Conservation (phyloP, 2,797 vertebrate genomes). For the Helarctos malayanus region DNA sequence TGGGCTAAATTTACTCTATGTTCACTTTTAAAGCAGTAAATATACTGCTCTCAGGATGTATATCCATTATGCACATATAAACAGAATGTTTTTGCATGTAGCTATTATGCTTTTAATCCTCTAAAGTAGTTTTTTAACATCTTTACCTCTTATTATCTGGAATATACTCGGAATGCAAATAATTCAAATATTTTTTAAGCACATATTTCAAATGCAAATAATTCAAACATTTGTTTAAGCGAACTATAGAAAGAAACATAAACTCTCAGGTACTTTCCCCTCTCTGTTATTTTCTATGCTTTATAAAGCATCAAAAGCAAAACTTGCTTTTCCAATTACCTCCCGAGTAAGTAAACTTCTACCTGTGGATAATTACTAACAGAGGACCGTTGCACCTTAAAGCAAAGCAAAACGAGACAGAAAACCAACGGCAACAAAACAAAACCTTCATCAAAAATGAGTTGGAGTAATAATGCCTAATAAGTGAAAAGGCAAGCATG, state of each 20-base stretch:
- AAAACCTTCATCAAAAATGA: neutral
- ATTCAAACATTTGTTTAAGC: neutral
- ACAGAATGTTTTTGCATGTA: neutral
- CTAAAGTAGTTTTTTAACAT: neutral
- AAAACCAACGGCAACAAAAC: neutral
- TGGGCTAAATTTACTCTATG: neutral
- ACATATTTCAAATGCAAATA: slow-evolving; percentile 37
- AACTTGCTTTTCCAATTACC: neutral
- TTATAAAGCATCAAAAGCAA: neutral
- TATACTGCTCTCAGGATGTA: neutral
- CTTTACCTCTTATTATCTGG: neutral
- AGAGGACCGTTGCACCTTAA: neutral
- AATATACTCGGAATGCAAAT: neutral
- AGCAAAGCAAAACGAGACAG: slow-evolving; percentile 11
- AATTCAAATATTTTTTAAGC: neutral
- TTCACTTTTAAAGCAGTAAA: slow-evolving; percentile 9
- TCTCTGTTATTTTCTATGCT: neutral
- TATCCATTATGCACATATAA: neutral
- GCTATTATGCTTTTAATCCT: slow-evolving; percentile 7
- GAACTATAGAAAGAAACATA: neutral
- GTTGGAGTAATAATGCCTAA: slow-evolving; percentile 39
- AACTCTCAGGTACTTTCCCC: neutral
- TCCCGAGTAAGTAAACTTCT: neutral
- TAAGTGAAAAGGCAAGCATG: slow-evolving; percentile 48
- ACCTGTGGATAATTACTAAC: neutral